Conservation (phyloP, 2,113 vertebrate genomes). For the Forbesichthys papilliferus region DNA sequence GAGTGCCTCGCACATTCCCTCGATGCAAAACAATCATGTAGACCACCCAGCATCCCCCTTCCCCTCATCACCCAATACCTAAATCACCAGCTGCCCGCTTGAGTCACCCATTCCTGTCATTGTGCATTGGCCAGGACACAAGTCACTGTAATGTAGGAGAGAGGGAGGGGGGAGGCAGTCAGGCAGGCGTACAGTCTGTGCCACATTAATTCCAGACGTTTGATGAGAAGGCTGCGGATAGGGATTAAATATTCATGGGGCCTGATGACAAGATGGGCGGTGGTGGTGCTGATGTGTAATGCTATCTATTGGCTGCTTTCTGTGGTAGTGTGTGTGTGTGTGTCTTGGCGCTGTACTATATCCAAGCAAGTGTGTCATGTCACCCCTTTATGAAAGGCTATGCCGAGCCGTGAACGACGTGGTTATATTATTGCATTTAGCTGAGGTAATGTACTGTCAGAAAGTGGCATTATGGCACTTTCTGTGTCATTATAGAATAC, state of each 20-base stretch:
- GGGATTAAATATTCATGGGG: slow-evolving; percentile 69
- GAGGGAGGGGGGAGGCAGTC: slow-evolving; percentile 2
- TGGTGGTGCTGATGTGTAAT: slow-evolving; percentile 44
- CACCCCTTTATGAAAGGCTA: slow-evolving; percentile 55
- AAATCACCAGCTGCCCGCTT: slow-evolving; percentile 33
- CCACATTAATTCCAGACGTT: slow-evolving; percentile 55
- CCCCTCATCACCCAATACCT: slow-evolving; percentile 38
- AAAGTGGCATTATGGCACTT: slow-evolving; percentile 7
- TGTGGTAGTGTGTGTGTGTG: slow-evolving; percentile 23
- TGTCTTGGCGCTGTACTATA: slow-evolving; percentile 45
- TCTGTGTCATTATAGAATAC: slow-evolving; percentile 8
- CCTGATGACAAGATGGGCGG: slow-evolving; percentile 49
- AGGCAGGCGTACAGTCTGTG: slow-evolving; percentile 38
- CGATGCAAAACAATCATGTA: too few species aligned
- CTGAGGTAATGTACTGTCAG: slow-evolving; percentile 40
- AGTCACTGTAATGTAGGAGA: slow-evolving; percentile 34
- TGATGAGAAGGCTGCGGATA: slow-evolving; percentile 48
- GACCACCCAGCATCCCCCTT: background rate
- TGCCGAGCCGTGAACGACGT: slow-evolving; percentile 38
- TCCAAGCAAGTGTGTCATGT: slow-evolving; percentile 57
- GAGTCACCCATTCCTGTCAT: slow-evolving; percentile 55
- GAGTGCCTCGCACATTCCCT: background rate
- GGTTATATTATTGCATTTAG: slow-evolving; percentile 35
- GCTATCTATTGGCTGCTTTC: slow-evolving; percentile 52
- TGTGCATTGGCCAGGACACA: slow-evolving; percentile 48